Conservation (phyloP, 2,888 invertebrate genomes). For the Polyploca ridens region DNA sequence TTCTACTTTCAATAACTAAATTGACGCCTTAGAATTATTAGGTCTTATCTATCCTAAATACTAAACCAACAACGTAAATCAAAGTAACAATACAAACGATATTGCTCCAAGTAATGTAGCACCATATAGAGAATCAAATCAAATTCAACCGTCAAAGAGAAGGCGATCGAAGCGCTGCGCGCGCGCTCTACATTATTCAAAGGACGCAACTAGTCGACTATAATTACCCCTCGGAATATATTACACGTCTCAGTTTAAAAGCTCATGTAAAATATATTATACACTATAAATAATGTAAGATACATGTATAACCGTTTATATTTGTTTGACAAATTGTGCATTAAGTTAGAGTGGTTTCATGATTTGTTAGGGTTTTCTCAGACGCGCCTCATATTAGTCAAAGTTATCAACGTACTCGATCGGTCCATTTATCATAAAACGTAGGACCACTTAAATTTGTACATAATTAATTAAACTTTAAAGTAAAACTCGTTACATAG, state of each 20-base stretch:
- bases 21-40: too few relatives aligned
- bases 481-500: too few relatives aligned
- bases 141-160: slow-evolving; percentile 42
- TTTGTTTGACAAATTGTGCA: slow-evolving; percentile 45
- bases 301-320: slow-evolving; percentile 22
- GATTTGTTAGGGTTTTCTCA: not conserved
- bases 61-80: not conserved
- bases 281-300: slow-evolving; percentile 50
- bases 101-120: slow-evolving; percentile 20
- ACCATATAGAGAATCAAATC: slow-evolving; percentile 44
- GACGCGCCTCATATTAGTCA: not conserved
- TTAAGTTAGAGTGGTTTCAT: slow-evolving; percentile 23
- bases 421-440: not conserved
- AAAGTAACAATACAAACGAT: slow-evolving; percentile 18
- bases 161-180: slow-evolving; percentile 28
- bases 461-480: not conserved
- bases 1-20: not conserved
- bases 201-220: slow-evolving; percentile 54
- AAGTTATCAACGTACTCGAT: too few relatives aligned
- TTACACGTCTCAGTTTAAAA: slow-evolving; percentile 50
- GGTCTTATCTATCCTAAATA: not conserved
- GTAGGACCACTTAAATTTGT: not conserved
- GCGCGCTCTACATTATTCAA: slow-evolving; percentile 64
- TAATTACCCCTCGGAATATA: slow-evolving; percentile 69
- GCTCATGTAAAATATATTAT: slow-evolving; percentile 56